Conservation (phyloP, 2,113 vertebrate species). For the Callospermophilus lateralis region DNA sequence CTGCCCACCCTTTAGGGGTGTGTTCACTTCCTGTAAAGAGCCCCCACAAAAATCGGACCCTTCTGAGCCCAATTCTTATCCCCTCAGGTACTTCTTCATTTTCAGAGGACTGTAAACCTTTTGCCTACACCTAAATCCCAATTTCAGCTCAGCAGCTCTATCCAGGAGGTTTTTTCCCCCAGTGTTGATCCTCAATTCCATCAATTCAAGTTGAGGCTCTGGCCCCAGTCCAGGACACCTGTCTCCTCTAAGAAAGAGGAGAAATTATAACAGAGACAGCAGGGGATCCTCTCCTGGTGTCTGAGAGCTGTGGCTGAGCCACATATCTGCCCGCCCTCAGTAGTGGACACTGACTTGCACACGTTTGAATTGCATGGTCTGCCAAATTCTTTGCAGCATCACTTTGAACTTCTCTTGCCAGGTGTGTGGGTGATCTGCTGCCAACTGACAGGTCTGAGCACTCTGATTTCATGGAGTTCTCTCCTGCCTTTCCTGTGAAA, state of each 20-base stretch:
- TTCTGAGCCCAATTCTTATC: background rate
- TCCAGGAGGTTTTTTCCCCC: background rate
- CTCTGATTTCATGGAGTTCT: background rate
- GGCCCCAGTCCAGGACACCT: fast-evolving
- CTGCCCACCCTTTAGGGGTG: too few relatives aligned
- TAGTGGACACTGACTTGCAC: fast-evolving
- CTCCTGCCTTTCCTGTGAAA: too few relatives aligned
- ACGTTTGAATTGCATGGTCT: fast-evolving
- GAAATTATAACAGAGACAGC: background rate
- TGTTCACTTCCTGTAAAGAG: background rate
- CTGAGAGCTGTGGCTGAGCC: background rate
- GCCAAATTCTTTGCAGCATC: too few relatives aligned
- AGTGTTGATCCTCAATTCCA: too few relatives aligned
- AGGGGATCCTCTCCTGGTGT: too few relatives aligned
- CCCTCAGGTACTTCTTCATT: background rate
- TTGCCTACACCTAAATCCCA: background rate
- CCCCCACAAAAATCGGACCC: fast-evolving
- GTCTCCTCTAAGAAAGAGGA: background rate
- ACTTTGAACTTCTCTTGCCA: background rate
- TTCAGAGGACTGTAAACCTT: background rate
- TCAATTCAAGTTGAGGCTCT: background rate
- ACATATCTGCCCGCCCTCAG: background rate
- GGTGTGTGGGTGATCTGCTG: background rate
- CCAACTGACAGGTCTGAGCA: background rate
- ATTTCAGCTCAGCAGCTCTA: background rate